A percentile compares a stretch with the other conserved stretches of the same genome.
phyloP scores from a whole-genome alignment of 1,140 invertebrate species.

The Samia ricini region DNA sequence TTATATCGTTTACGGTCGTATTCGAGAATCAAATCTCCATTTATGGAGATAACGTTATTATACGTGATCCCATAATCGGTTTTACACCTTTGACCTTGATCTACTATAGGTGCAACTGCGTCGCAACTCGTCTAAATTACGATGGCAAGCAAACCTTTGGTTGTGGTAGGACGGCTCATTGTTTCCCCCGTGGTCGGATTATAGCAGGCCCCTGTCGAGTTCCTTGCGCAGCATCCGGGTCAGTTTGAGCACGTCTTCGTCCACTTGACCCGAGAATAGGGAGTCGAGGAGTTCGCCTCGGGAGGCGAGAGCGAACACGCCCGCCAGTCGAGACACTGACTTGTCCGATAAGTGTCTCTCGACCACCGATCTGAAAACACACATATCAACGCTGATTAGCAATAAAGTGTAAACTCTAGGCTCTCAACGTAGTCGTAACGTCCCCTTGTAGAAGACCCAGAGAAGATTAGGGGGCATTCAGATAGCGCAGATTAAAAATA shows the following conservation, averaged over 20 bases:
- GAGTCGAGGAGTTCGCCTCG: constrained; percentile 62
- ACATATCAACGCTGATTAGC: too few relatives aligned
- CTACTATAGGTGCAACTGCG: neutral
- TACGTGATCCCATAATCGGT: constrained; percentile 37
- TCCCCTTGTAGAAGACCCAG: too few relatives aligned
- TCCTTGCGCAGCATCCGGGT: constrained; percentile 66
- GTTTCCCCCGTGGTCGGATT: constrained; percentile 30
- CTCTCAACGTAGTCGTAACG: too few relatives aligned
- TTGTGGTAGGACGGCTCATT: constrained; percentile 57
- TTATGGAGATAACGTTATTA: constrained; percentile 59
- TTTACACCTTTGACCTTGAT: neutral
- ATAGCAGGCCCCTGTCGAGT: constrained; percentile 63
- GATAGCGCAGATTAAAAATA: too few relatives aligned
- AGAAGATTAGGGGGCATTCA: too few relatives aligned
- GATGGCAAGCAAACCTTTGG: constrained; percentile 38
- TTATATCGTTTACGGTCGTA: neutral
- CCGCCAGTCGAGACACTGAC: constrained; percentile 62
- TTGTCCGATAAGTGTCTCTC: constrained; percentile 68
- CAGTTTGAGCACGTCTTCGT: constrained; percentile 64
- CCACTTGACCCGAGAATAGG: constrained; percentile 58
- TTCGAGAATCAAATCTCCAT: constrained; percentile 50
- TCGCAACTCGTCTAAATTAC: constrained; percentile 17
- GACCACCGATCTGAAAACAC: constrained; percentile 58
- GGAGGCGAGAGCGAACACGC: constrained; percentile 59
- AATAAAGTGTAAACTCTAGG: too few relatives aligned